Percentiles rank a stretch among this genome's conserved stretches.
These are phyloP conservation scores for Stenolophus ochropezus DNA, from an alignment of 2,888 invertebrate species.

Conservation along the genomic window DNA sequence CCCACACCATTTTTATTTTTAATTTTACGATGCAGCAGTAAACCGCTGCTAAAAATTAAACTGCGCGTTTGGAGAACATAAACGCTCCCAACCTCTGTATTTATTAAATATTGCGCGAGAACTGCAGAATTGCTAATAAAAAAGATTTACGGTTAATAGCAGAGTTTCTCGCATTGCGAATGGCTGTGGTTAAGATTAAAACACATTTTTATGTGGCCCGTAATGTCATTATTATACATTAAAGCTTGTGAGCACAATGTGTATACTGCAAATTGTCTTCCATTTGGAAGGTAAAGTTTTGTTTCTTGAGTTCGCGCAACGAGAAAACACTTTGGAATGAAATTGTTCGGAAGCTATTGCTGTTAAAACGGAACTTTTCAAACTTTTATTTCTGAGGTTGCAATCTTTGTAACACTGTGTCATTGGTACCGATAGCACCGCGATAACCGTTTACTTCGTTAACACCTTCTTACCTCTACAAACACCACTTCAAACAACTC, in stretches of 20 bases:
- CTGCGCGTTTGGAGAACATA: conserved; percentile 53
- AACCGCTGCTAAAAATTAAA: conserved; percentile 56
- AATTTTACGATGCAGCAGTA: conserved; percentile 46
- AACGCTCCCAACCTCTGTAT: conserved; percentile 46
- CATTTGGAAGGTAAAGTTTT: conserved; percentile 41
- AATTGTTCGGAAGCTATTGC: conserved; percentile 43
- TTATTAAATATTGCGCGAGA: conserved; percentile 53
- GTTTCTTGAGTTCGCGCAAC: conserved; percentile 20
- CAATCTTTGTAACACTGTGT: conserved; percentile 44
- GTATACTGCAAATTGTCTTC: conserved; percentile 51
- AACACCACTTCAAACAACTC: neutral
- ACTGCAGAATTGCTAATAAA: conserved; percentile 53
- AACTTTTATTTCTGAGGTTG: conserved; percentile 40
- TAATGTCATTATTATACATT: conserved; percentile 58
- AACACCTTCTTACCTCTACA: neutral
- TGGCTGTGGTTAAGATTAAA: conserved; percentile 39
- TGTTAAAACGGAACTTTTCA: conserved; percentile 37
- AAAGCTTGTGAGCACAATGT: conserved; percentile 52
- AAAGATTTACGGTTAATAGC: conserved; percentile 54
- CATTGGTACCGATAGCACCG: conserved; percentile 25
- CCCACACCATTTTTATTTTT: conserved; percentile 45
- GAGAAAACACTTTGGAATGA: conserved; percentile 28
- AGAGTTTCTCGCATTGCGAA: conserved; percentile 46
- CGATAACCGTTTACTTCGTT: conserved; percentile 43
- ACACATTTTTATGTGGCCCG: conserved; percentile 41